Evolutionary conservation across 2,113 vertebrate species (phyloP).

Genomic region (Platysteira castanea): DNA sequence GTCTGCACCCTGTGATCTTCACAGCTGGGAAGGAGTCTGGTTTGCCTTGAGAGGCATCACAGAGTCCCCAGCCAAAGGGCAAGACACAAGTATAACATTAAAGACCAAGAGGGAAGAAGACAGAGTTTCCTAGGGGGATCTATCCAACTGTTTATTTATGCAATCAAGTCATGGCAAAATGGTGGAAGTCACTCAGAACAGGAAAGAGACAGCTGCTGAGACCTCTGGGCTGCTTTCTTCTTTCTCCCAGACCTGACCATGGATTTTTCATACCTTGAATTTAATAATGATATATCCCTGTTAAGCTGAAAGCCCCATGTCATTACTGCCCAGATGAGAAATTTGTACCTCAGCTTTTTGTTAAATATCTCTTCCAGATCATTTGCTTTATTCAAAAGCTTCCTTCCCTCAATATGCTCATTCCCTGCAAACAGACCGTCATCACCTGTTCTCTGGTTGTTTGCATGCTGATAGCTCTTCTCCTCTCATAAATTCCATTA

Average conservation of each 20-base stretch:
- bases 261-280: background rate
- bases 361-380: background rate
- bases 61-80: background rate
- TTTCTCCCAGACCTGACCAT: background rate
- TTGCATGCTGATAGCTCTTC: slow-evolving; percentile 17
- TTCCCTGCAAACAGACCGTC: background rate
- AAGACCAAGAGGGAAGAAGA: background rate
- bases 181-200: background rate
- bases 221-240: background rate
- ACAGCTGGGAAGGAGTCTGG: background rate
- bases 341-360: background rate
- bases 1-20: background rate
- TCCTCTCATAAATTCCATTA: slow-evolving; percentile 41
- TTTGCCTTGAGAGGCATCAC: background rate
- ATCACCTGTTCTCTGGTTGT: slow-evolving; percentile 34
- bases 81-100: background rate
- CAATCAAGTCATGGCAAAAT: background rate
- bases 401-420: background rate
- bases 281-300: background rate
- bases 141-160: background rate
- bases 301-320: background rate
- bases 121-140: background rate
- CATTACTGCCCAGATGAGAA: background rate
- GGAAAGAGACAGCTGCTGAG: background rate
- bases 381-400: background rate